Evolutionary conservation across 2,888 invertebrate genomes (phyloP).

Genomic region (Dicranocentrus wangi): DNA sequence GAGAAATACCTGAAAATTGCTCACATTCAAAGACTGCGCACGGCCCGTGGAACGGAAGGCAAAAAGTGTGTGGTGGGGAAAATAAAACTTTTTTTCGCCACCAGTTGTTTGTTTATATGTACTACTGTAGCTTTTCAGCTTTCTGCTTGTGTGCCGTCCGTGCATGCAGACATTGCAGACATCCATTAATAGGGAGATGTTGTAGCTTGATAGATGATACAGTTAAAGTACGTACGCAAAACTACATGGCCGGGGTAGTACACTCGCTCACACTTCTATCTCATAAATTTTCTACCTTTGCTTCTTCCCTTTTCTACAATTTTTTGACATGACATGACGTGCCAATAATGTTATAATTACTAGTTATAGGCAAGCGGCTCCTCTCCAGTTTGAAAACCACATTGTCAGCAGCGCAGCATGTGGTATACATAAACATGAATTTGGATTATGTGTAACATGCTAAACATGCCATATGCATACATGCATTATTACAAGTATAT

Average conservation of each 20-base stretch:
- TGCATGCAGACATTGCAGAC: too few species aligned
- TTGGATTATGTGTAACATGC: conserved; percentile 11
- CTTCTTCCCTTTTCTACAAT: conserved; percentile 46
- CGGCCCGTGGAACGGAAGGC: too few species aligned
- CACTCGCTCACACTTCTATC: too few species aligned
- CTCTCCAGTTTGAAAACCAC: conserved; percentile 51
- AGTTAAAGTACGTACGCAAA: too few species aligned
- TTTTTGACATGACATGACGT: conserved; percentile 63
- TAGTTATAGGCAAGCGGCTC: conserved; percentile 54
- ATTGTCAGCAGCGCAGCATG: conserved; percentile 56
- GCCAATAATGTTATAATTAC: conserved; percentile 64
- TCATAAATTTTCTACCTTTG: conserved; percentile 48
- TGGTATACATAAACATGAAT: conserved; percentile 46
- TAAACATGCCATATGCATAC: conserved; percentile 37
- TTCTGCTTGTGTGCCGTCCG: too few species aligned
- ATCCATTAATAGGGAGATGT: too few species aligned
- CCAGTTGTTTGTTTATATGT: background rate
- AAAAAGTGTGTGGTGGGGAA: too few species aligned
- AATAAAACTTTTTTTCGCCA: too few species aligned
- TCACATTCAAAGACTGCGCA: too few species aligned
- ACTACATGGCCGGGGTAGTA: too few species aligned
- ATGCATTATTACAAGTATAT: conserved; percentile 10
- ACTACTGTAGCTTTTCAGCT: background rate
- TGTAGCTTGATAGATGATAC: too few species aligned
- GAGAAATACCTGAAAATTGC: too few species aligned